These are phyloP conservation scores for Oscheius sp. DNA, from an alignment of 2,888 invertebrate species.

Conservation along the genomic window DNA sequence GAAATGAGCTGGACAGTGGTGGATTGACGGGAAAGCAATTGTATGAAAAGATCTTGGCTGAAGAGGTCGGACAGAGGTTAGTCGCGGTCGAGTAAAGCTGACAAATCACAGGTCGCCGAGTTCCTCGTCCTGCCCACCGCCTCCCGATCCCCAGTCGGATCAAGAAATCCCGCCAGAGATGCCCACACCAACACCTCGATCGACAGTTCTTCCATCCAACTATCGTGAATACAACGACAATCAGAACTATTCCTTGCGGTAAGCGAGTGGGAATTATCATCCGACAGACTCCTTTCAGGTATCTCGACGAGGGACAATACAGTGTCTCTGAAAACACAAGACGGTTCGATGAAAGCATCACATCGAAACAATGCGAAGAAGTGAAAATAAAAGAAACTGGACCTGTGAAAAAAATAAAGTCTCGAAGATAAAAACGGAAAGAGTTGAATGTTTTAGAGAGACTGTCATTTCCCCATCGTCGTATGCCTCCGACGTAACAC, in stretches of 20 bases:
- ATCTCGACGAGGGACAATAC: conserved; percentile 11
- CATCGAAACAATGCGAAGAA: not conserved
- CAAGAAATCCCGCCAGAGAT: not conserved
- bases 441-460: no score
- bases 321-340: conserved; percentile 21
- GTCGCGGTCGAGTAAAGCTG: no score
- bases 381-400: not conserved
- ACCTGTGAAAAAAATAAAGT: not conserved
- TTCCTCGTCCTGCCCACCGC: conserved; percentile 12
- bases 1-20: conserved; percentile 20
- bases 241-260: conserved; percentile 13
- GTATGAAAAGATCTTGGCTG: conserved; percentile 33
- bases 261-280: not conserved
- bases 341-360: not conserved
- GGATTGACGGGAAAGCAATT: conserved; percentile 22
- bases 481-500: no score
- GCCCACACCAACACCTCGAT: conserved; percentile 7
- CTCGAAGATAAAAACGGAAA: not conserved
- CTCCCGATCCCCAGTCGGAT: conserved; percentile 25
- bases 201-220: not conserved
- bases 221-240: conserved; percentile 14
- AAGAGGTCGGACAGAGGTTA: conserved; percentile 24
- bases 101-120: conserved; percentile 1
- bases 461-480: no score
- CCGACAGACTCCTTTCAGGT: no score